Evolutionary conservation across 1,140 invertebrate genomes (phyloP).

Genomic region (Chlorops oryzae): DNA sequence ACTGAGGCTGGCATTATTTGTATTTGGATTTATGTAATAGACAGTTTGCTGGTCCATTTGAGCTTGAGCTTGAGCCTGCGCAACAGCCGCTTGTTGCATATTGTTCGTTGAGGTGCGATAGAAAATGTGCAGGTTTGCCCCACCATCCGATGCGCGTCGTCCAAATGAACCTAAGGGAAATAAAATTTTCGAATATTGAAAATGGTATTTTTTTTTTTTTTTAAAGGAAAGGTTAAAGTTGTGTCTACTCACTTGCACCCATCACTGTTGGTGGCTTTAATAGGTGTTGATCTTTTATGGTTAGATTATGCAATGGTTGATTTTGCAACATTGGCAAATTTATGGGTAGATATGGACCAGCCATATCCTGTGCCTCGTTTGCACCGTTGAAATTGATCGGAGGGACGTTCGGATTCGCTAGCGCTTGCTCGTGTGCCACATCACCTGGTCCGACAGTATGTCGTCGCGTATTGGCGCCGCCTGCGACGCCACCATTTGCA

Average conservation of each 20-base stretch:
- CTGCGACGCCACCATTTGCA: conserved; percentile 22
- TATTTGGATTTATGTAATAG: conserved; percentile 34
- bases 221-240: too few species aligned
- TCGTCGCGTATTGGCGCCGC: conserved; percentile 56
- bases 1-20: conserved; percentile 14
- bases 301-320: conserved; percentile 72
- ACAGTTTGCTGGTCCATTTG: conserved; percentile 23
- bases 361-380: conserved; percentile 26
- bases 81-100: conserved; percentile 16
- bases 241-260: conserved; percentile 73
- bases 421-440: conserved; percentile 66
- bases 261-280: conserved; percentile 85
- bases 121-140: conserved; percentile 82
- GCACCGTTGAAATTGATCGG: conserved; percentile 43
- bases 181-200: neutral
- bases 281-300: conserved; percentile 88
- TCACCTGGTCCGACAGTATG: conserved; percentile 92
- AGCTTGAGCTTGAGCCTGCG: conserved; percentile 22
- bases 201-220: too few species aligned
- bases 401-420: conserved; percentile 40
- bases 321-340: conserved; percentile 70
- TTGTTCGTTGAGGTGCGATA: conserved; percentile 52
- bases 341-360: conserved; percentile 58
- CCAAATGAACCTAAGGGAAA: conserved; percentile 69
- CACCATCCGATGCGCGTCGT: conserved; percentile 89